Percentiles rank a stretch among this genome's conserved stretches.
phyloP scores from a whole-genome alignment of 2,797 vertebrate genomes.

The Dallia pectoralis region DNA sequence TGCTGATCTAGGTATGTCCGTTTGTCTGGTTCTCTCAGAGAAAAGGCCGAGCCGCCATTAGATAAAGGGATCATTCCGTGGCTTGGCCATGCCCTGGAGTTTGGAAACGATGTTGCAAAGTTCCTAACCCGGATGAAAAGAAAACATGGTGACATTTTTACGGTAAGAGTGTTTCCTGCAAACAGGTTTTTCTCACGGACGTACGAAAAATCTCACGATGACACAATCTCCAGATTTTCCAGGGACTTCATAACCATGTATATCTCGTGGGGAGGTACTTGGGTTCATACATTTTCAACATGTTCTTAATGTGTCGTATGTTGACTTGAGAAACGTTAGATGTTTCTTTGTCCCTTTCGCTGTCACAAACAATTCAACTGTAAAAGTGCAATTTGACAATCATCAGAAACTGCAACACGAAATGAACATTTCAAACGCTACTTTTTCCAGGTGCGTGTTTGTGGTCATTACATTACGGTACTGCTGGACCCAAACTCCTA shows the following conservation, averaged over 20 bases:
- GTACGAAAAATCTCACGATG: too few relatives aligned
- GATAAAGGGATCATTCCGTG: slow-evolving; percentile 83
- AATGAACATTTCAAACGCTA: background rate
- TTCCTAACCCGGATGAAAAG: slow-evolving; percentile 84
- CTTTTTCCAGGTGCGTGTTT: slow-evolving; percentile 76
- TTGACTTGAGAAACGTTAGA: too few relatives aligned
- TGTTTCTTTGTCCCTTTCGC: too few relatives aligned
- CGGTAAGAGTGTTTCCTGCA: slow-evolving; percentile 68
- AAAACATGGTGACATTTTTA: slow-evolving; percentile 88
- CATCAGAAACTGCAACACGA: background rate
- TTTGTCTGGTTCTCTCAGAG: slow-evolving; percentile 56
- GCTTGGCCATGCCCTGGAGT: slow-evolving; percentile 85
- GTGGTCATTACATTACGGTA: slow-evolving; percentile 80
- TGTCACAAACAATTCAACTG: background rate
- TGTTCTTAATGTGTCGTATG: too few relatives aligned
- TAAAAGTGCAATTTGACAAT: background rate
- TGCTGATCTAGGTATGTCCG: background rate
- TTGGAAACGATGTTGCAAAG: slow-evolving; percentile 79
- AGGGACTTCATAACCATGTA: too few relatives aligned
- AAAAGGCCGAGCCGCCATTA: slow-evolving; percentile 82
- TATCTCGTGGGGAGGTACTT: too few relatives aligned
- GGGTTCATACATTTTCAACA: too few relatives aligned
- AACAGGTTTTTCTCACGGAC: too few relatives aligned
- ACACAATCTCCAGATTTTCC: too few relatives aligned
- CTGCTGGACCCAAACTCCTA: slow-evolving; percentile 85